Evolutionary conservation across 2,113 vertebrate genomes (phyloP), one percentile per base, ranked within the genome.

Genomic region (Anthoscopus minutus): DNA sequence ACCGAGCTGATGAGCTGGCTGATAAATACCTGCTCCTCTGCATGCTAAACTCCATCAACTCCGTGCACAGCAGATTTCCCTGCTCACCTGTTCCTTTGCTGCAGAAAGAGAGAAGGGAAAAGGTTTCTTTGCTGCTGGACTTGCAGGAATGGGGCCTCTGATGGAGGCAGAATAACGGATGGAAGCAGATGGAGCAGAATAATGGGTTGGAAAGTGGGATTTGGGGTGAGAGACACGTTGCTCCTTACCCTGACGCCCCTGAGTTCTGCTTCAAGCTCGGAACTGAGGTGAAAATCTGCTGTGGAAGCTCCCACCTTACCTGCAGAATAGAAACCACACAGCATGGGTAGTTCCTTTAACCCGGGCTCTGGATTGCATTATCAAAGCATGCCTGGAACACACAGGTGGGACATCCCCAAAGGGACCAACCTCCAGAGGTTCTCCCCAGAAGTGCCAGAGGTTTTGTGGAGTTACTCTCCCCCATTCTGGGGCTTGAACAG

Each of bases 381-480:
- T 42, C 58, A n/a, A 0, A 30, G 23, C 51, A 2, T 42, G 0
- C 8, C 42, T 44, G 60, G 11, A 2, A 10, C 4, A 0, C 25
- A 3, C 3, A 22, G 60, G 8, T n/a, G 5, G 2, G 56, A 35
- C 24, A 1, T 10, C 15, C 31, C 16, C 13, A 28, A 0, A 0
- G 18, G 44, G 35, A 24, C 45, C 57, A 5, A 2, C n/a, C 56
- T 40, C 33, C 31, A 17, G 37, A 23, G 23, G 57, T 66, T 33
- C 23, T 82, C 15, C 57, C 15, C 9, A 1, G 1, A 23, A 57
- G 20, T 9, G 25, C 4, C 44, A 72, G 44, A 40, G 38, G 6
- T 54, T 38, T 30, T 18, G 20, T 7, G n/a, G n/a, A 27, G 9
- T 27, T 58, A 3, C 7, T 81, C 44, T 66, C 64, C 33, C 11